Conservation (phyloP, 2,113 vertebrate genomes). For the Brevimyrus niger region DNA sequence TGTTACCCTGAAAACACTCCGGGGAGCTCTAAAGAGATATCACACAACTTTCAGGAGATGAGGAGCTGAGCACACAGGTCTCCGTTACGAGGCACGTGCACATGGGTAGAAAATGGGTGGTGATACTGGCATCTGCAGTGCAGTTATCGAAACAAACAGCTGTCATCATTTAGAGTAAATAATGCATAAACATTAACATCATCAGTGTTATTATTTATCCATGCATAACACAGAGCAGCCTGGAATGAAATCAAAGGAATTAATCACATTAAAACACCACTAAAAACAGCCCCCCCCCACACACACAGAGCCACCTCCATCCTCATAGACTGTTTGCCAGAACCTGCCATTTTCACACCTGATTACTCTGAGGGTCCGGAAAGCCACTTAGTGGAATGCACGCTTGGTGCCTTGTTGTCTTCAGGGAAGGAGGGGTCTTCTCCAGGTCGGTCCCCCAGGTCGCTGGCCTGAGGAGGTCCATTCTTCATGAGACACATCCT, state of each 20-base stretch:
- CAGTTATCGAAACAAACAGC: neutral
- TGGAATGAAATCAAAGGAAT: neutral
- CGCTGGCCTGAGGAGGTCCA: neutral
- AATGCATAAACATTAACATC: neutral
- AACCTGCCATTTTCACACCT: conserved; percentile 44
- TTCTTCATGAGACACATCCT: neutral
- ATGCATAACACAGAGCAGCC: neutral
- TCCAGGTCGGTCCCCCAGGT: neutral
- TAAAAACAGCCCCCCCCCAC: neutral
- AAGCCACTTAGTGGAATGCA: conserved; percentile 41
- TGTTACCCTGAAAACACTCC: neutral
- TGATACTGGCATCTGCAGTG: neutral
- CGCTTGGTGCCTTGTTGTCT: conserved; percentile 15
- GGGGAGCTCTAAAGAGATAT: neutral
- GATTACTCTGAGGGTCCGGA: conserved; percentile 52
- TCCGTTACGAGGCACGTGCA: neutral
- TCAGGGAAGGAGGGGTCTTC: neutral
- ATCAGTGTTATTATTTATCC: neutral
- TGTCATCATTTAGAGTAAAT: neutral
- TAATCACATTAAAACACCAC: neutral
- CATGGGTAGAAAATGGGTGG: neutral
- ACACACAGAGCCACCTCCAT: neutral
- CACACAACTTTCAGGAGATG: neutral
- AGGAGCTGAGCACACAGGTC: neutral
- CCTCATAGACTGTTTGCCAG: conserved; percentile 34